These are phyloP conservation scores for Amphiura filiformis DNA, from an alignment of 35 echinoderm and acorn worm species.

Conservation along the genomic window DNA sequence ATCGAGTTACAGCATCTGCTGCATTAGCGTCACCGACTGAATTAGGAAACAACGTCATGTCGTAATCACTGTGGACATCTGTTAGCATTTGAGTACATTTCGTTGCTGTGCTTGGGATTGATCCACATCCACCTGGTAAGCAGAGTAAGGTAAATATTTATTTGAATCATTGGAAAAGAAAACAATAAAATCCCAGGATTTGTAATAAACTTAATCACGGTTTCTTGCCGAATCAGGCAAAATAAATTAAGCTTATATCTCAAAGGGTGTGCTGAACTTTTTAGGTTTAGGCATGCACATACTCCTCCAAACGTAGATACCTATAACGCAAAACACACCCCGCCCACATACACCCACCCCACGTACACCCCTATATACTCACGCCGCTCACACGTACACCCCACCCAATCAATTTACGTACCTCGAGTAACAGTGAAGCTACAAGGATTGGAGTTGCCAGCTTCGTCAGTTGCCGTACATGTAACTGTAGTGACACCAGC, in stretches of 20 bases:
- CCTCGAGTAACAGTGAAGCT: constrained; percentile 20
- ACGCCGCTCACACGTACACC: not conserved
- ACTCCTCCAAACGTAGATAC: no score
- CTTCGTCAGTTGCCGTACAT: constrained; percentile 36
- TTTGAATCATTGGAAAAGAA: no score
- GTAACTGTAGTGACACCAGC: constrained; percentile 22
- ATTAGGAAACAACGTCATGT: not conserved
- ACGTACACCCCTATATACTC: not conserved
- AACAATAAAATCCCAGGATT: no score
- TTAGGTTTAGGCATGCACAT: no score
- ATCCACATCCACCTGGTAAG: no score
- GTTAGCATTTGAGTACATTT: not conserved
- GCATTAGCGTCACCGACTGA: constrained; percentile 1
- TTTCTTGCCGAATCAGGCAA: no score
- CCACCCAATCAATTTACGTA: not conserved
- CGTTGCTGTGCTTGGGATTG: not conserved
- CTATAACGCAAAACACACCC: not conserved
- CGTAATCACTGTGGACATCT: not conserved
- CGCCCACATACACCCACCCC: not conserved
- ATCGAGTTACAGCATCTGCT: not conserved
- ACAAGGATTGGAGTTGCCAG: constrained; percentile 2
- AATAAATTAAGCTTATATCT: no score
- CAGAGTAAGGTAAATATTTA: no score
- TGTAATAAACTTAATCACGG: no score
- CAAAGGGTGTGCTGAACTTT: no score